Base-by-base conservation (phyloP, 2,797 vertebrate genomes). In the Melanotaenia boesemani region DNA sequence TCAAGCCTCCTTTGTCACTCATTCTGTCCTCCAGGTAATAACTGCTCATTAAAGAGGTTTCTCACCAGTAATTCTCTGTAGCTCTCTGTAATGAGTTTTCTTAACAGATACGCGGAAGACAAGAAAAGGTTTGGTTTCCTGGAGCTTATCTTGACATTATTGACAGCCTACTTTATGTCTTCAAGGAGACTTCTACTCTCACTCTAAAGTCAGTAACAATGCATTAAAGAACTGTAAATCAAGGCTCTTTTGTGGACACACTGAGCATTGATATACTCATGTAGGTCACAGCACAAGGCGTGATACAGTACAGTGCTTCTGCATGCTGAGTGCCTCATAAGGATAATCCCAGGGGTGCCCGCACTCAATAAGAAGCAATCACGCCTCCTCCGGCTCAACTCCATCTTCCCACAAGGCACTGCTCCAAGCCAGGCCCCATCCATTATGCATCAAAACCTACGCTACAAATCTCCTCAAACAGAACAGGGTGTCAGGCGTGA, bases 361-460 rank as follows among this genome's bases (percentile, higher is more conserved):
- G 60, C 66, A 81, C 89, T 93, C 93, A 91, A 93, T 92, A 90
- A 92, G 81, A 94, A 83, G 88, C 89, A 90, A 91, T 93, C 92
- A 83, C 71, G 50, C 82, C 85, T 80, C 77, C 80, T 72, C 46
- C 68, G 22, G 65, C 79, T 78, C 83, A 81, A 80, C 73, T 72
- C 85, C 81, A 79, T 88, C 86, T 90, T 89, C 88, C 86, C 84
- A 87, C 78, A 88, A 90, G 90, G 76, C 90, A 83, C 64, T 61
- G 67, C 82, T 88, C 75, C 41, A 37, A 86, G 76, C 78, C 92
- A 82, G 83, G 84, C 69, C 58, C 78, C 89, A 93, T 93, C 91
- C 91, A 92, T 94, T 93, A 94, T 92, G 86, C 86, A 91, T 93
- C 84, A 89, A 90, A 90, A 85, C 73, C 88, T 55, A 59, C 28